phyloP scores from a whole-genome alignment of 2,797 vertebrate species.

The Gambusia yucatana region DNA sequence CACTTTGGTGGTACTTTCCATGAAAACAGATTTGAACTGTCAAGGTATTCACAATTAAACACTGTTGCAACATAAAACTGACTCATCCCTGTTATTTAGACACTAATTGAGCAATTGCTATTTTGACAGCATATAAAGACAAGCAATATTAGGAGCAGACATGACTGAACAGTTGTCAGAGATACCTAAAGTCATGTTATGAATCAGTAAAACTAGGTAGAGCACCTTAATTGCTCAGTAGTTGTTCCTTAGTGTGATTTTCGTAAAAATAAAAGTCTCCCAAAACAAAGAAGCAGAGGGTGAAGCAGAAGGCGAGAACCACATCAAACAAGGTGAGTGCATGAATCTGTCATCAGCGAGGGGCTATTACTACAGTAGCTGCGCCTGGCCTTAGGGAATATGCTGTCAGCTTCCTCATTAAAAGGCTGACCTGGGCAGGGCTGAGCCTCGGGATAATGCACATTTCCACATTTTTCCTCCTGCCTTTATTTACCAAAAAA shows the following conservation, averaged over 20 bases:
- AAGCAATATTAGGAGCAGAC: neutral
- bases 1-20: neutral
- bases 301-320: conserved; percentile 64
- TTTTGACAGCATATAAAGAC: neutral
- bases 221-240: conserved; percentile 69
- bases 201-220: conserved; percentile 67
- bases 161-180: conserved; percentile 38
- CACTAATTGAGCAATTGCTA: neutral
- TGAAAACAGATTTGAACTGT: neutral
- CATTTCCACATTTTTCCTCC: conserved; percentile 24
- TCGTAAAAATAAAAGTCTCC: conserved; percentile 55
- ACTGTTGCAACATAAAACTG: conserved; percentile 8
- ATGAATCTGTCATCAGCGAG: conserved; percentile 82
- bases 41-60: neutral
- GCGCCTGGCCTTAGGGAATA: conserved; percentile 67
- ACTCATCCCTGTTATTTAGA: neutral
- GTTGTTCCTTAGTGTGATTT: conserved; percentile 58
- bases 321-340: conserved; percentile 75
- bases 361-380: conserved; percentile 80
- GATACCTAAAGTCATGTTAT: conserved; percentile 61
- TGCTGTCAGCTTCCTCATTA: conserved; percentile 79
- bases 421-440: conserved; percentile 66
- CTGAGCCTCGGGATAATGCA: conserved; percentile 48
- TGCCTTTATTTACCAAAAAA: conserved; percentile 13
- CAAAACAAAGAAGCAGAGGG: conserved; percentile 61